A percentile compares a stretch with the other conserved stretches of the same genome.
Conservation (phyloP, 1,140 invertebrate genomes). For the Micrasema longulum region DNA sequence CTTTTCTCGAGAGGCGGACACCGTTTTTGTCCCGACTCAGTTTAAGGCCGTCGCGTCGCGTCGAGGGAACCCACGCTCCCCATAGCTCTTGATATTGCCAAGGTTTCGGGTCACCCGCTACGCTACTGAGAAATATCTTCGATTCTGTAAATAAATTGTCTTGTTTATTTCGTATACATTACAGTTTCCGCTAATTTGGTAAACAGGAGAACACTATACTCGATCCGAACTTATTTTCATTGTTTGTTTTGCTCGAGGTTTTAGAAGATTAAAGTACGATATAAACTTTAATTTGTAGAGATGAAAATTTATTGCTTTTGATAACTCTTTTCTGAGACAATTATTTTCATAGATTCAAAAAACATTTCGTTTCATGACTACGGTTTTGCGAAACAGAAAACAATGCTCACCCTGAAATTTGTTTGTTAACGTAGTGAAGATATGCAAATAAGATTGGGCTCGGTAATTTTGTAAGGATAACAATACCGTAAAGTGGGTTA, state of each 20-base stretch:
- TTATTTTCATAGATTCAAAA: not conserved
- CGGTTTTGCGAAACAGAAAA: not conserved
- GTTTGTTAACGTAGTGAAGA: not conserved
- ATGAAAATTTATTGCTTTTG: too few species aligned
- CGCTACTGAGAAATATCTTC: constrained; percentile 52
- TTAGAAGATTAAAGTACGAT: too few species aligned
- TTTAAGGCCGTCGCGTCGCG: constrained; percentile 1
- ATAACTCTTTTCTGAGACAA: too few species aligned
- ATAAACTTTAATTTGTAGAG: too few species aligned
- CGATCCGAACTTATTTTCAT: constrained; percentile 6
- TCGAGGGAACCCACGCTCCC: constrained; percentile 35
- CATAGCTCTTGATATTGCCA: constrained; percentile 52
- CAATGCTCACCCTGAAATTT: too few species aligned
- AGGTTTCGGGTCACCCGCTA: constrained; percentile 41
- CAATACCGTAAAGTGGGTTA: constrained; percentile 18
- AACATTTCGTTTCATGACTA: not conserved
- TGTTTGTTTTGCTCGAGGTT: not conserved
- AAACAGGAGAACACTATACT: constrained; percentile 20
- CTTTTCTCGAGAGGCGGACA: constrained; percentile 29
- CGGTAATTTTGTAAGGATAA: constrained; percentile 12
- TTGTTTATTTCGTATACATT: constrained; percentile 47
- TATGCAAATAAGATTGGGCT: constrained; percentile 17
- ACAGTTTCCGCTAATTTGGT: constrained; percentile 42
- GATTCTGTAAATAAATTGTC: constrained; percentile 51
- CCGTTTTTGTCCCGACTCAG: not conserved